Percentiles rank a stretch among this genome's conserved stretches.
phyloP scores from a whole-genome alignment of 2,113 vertebrate genomes.

The Marcusenius ussheri region DNA sequence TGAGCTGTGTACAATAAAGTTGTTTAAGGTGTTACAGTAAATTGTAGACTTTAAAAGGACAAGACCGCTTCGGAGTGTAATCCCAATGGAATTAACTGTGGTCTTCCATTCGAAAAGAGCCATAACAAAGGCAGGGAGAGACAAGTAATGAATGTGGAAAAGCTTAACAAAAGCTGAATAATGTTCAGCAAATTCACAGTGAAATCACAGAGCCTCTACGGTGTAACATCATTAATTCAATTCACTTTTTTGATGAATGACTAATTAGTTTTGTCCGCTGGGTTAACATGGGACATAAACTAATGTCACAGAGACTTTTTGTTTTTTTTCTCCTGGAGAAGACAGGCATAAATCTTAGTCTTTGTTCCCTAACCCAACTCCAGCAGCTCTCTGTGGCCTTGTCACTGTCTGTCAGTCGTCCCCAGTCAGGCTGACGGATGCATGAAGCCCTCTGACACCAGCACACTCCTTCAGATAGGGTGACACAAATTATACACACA shows the following conservation, averaged over 20 bases:
- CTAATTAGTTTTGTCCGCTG: not conserved
- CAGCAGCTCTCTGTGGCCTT: not conserved
- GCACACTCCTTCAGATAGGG: not conserved
- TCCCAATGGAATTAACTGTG: not conserved
- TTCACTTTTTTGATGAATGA: not conserved
- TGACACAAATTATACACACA: not conserved
- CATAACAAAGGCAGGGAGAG: not conserved
- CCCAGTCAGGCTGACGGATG: constrained; percentile 17
- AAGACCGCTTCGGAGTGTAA: not conserved
- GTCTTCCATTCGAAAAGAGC: not conserved
- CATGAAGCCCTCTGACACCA: not conserved
- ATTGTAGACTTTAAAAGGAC: not conserved
- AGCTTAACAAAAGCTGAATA: not conserved
- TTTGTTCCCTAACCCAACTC: not conserved
- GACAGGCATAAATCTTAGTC: constrained; percentile 20
- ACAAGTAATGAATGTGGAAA: constrained; percentile 10
- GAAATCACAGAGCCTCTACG: not conserved
- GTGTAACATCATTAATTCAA: not conserved
- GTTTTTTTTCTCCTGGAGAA: constrained; percentile 10
- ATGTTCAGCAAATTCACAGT: not conserved
- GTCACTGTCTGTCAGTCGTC: constrained; percentile 17
- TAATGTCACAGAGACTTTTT: constrained; percentile 13
- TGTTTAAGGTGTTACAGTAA: not conserved
- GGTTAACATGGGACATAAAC: constrained; percentile 20
- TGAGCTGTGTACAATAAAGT: not conserved